Evolutionary conservation across 1,140 invertebrate species (phyloP), one percentile per base, ranked within the genome.

Genomic region (Hyles vespertilio): DNA sequence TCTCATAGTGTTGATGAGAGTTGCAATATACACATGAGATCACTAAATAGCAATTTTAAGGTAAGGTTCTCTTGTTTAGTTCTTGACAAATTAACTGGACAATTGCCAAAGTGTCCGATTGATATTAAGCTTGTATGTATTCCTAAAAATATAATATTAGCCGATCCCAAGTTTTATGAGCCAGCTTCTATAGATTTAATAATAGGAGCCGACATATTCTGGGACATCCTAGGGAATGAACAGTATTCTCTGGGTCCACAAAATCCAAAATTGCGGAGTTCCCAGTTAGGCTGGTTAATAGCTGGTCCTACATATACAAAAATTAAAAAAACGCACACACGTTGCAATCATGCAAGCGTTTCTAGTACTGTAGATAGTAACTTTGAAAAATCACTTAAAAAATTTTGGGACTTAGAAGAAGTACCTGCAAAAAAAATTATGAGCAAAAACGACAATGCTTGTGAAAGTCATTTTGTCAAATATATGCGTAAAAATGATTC

Each of bases 131-230:
- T 8, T 6, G 8, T 53, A 11, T n/a, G 10, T 36, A 53, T 53
- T 10, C 51, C 51, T 36, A 5, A 4, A 40, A 5, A 34, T 6
- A 40, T 53, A 36, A 4, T 36, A 43, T 53, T 53, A 51, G 80
- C 78, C 5, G 79, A 85, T 64, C 78, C 81, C 6, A 62, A 55
- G 22, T 88, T 84, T 59, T 4, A 80, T 47, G 51, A 67, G 12
- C 77, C 79, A 12, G 69, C 67, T 2, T 8, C 48, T 5, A 61
- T 83, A 5, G 77, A 87, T 55, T 40, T 84, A 0, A 52, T 86
- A 1, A 70, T 85, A 3, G 77, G 77, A 2, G 69, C 73, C 40
- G 74, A 74, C 51, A 11, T 79, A 3, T 84, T 75, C 34, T 81
- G 77, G 67, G 61, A 74, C 33, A 34, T 79, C 3, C 9, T 84